Evolutionary conservation across 1,140 invertebrate genomes (phyloP).

Genomic region (Drosophila parabipectinata): DNA sequence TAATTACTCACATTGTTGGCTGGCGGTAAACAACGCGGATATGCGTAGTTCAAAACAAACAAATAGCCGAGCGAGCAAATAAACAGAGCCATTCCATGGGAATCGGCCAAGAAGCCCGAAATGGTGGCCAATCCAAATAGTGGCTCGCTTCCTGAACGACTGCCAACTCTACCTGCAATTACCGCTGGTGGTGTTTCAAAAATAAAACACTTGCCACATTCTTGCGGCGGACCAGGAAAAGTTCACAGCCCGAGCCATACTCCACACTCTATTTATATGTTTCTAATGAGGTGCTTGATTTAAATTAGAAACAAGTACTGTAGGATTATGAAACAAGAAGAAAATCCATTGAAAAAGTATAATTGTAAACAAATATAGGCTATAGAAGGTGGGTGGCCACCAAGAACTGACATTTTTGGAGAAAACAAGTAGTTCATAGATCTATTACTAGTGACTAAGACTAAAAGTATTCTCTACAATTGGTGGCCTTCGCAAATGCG

Average conservation of each 20-base stretch:
- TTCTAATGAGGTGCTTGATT: conserved; percentile 48
- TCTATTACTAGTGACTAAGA: background rate
- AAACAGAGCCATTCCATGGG: conserved; percentile 10
- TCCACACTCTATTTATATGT: conserved; percentile 48
- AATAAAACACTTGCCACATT: conserved; percentile 68
- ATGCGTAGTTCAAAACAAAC: conserved; percentile 41
- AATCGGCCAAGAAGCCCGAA: background rate
- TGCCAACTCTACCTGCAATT: conserved; percentile 34
- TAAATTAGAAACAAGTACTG: conserved; percentile 23
- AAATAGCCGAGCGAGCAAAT: conserved; percentile 35
- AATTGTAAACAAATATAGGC: too few species aligned
- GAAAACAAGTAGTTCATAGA: too few species aligned
- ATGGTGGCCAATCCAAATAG: background rate
- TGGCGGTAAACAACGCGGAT: conserved; percentile 40
- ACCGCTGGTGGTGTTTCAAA: conserved; percentile 34
- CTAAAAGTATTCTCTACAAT: background rate
- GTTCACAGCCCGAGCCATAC: conserved; percentile 55
- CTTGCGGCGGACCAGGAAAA: conserved; percentile 30
- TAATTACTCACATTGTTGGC: conserved; percentile 71
- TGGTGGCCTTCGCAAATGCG: conserved; percentile 17
- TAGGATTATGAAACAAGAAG: conserved; percentile 27
- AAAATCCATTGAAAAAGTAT: background rate
- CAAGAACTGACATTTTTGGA: too few species aligned
- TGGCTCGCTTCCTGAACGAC: conserved; percentile 12
- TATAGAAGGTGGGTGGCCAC: too few species aligned